Percentiles rank a stretch among this genome's conserved stretches.
These are phyloP conservation scores for Danionella cerebrum DNA, from an alignment of 2,113 vertebrate species.

Conservation along the genomic window DNA sequence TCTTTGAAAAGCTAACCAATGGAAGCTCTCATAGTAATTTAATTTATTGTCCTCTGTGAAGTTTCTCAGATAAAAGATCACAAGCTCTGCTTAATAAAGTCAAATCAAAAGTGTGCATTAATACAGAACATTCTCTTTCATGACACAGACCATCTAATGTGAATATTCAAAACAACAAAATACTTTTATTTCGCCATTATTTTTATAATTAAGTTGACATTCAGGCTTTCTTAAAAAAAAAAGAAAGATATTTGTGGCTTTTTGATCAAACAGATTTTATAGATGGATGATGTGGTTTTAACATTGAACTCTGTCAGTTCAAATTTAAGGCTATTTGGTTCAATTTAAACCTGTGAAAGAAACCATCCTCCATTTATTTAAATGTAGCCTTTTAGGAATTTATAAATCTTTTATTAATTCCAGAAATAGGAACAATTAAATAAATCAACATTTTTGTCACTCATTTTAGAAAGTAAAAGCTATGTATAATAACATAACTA, in stretches of 20 bases:
- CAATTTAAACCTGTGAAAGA: no score
- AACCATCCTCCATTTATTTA: no score
- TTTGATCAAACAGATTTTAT: not conserved
- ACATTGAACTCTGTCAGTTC: not conserved
- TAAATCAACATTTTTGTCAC: no score
- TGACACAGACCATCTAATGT: not conserved
- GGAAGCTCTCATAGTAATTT: not conserved
- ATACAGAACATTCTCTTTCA: not conserved
- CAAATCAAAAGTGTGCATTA: constrained; percentile 6
- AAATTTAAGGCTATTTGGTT: not conserved
- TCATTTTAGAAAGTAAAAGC: no score
- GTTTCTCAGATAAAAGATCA: constrained; percentile 5
- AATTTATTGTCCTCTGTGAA: not conserved
- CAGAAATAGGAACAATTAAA: no score
- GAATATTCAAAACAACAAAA: not conserved
- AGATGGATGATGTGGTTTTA: not conserved
- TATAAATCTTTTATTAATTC: no score
- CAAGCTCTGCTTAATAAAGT: not conserved
- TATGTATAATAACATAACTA: no score
- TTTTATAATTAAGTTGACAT: not conserved
- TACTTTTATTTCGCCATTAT: no score
- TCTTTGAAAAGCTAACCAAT: not conserved
- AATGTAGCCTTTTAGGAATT: no score
- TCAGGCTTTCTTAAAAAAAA: not conserved
- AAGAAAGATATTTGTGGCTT: not conserved